phyloP scores from a whole-genome alignment of 1,140 invertebrate genomes.

The Bombus waltoni region DNA sequence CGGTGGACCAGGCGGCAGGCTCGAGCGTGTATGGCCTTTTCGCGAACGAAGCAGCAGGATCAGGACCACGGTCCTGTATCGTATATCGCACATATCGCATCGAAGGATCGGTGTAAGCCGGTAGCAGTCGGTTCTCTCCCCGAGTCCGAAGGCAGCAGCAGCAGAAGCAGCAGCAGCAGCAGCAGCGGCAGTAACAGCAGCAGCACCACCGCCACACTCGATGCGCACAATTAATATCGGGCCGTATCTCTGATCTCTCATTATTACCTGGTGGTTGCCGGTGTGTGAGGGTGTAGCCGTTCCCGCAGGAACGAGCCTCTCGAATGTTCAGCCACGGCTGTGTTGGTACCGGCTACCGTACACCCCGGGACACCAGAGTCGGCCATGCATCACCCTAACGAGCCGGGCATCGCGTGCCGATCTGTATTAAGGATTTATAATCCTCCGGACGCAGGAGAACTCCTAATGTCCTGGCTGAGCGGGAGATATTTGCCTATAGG shows the following conservation, averaged over 20 bases:
- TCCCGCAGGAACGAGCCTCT: conserved; percentile 62
- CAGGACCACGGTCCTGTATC: conserved; percentile 72
- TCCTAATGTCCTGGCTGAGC: conserved; percentile 77
- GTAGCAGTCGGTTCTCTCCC: conserved; percentile 72
- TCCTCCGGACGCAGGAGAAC: conserved; percentile 74
- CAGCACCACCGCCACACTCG: conserved; percentile 73
- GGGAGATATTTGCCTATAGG: conserved; percentile 74
- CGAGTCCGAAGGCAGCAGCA: conserved; percentile 37
- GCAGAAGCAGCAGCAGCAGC: conserved; percentile 30
- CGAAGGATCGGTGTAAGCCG: conserved; percentile 81
- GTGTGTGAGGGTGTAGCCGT: conserved; percentile 72
- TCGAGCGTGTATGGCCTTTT: conserved; percentile 36
- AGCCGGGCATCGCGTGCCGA: conserved; percentile 83
- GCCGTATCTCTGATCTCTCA: conserved; percentile 82
- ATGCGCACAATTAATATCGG: conserved; percentile 82
- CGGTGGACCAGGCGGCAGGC: neutral
- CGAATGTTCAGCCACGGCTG: conserved; percentile 42
- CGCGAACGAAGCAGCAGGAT: conserved; percentile 51
- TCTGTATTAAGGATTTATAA: conserved; percentile 83
- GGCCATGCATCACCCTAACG: conserved; percentile 82
- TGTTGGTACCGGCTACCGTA: conserved; percentile 80
- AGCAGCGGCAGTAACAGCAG: conserved; percentile 47
- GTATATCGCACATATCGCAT: conserved; percentile 79
- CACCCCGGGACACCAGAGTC: conserved; percentile 80
- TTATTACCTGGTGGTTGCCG: conserved; percentile 78